phyloP scores from a whole-genome alignment of 2,888 invertebrate genomes.

The Drosophila anomalata region DNA sequence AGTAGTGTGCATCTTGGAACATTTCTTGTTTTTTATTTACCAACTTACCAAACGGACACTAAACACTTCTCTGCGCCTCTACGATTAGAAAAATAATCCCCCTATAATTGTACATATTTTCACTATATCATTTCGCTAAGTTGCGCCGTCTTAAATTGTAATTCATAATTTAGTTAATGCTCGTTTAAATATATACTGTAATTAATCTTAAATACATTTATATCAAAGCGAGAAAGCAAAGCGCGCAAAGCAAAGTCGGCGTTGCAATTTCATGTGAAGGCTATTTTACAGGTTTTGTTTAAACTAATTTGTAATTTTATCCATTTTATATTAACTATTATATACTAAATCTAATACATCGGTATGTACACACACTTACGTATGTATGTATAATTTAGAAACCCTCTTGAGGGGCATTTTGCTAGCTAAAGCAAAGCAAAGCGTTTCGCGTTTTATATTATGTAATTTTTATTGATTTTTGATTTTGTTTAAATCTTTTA shows the following conservation, averaged over 20 bases:
- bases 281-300: slow-evolving; percentile 81
- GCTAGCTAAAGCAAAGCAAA: slow-evolving; percentile 37
- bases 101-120: slow-evolving; percentile 62
- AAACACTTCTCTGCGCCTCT: slow-evolving; percentile 20
- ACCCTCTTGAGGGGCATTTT: slow-evolving; percentile 33
- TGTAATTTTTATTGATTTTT: slow-evolving; percentile 68
- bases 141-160: slow-evolving; percentile 49
- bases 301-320: slow-evolving; percentile 62
- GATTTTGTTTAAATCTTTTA: slow-evolving; percentile 64
- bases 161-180: slow-evolving; percentile 60
- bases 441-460: slow-evolving; percentile 56
- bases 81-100: slow-evolving; percentile 18
- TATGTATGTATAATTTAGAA: slow-evolving; percentile 24
- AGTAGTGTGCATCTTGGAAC: slow-evolving; percentile 11
- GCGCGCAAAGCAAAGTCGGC: slow-evolving; percentile 56
- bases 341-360: slow-evolving; percentile 18
- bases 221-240: slow-evolving; percentile 48
- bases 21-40: slow-evolving; percentile 18
- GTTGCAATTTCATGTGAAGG: slow-evolving; percentile 71
- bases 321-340: slow-evolving; percentile 39
- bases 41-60: slow-evolving; percentile 11
- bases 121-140: slow-evolving; percentile 29
- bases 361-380: slow-evolving; percentile 21
- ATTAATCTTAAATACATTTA: slow-evolving; percentile 46
- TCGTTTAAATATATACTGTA: slow-evolving; percentile 46